phyloP scores from a whole-genome alignment of 2,113 vertebrate species.

The Petroica traversi region DNA sequence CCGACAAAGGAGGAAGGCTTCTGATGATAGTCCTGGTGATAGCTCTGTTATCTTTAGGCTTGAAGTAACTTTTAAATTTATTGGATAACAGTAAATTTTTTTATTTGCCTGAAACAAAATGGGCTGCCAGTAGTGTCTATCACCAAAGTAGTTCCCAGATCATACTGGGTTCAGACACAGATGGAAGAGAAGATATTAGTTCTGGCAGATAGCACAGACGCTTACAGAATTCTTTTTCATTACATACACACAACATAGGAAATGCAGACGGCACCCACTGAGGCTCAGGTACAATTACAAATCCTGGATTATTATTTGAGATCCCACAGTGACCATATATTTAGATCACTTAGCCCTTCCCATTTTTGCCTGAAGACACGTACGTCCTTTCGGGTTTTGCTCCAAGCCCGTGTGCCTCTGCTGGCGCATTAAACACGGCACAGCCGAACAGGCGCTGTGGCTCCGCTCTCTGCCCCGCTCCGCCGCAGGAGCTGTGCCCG shows the following conservation, averaged over 20 bases:
- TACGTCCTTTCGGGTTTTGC: not conserved
- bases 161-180: not conserved
- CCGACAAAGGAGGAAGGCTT: accelerated
- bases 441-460: accelerated
- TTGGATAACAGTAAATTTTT: not conserved
- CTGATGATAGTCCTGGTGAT: not conserved
- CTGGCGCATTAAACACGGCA: accelerated
- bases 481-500: not conserved
- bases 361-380: not conserved
- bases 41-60: not conserved
- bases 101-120: not conserved
- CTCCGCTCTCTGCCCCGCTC: not conserved
- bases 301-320: not conserved
- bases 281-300: not conserved
- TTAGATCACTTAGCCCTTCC: not conserved
- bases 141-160: not conserved
- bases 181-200: not conserved
- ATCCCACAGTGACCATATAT: not conserved
- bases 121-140: not conserved
- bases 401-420: not conserved
- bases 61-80: not conserved
- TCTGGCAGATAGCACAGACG: not conserved
- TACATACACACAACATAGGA: not conserved
- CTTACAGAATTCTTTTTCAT: not conserved
- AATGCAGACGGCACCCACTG: not conserved